These are phyloP conservation scores for Bellardia bayeri DNA, from an alignment of 2,888 invertebrate species.

Conservation along the genomic window DNA sequence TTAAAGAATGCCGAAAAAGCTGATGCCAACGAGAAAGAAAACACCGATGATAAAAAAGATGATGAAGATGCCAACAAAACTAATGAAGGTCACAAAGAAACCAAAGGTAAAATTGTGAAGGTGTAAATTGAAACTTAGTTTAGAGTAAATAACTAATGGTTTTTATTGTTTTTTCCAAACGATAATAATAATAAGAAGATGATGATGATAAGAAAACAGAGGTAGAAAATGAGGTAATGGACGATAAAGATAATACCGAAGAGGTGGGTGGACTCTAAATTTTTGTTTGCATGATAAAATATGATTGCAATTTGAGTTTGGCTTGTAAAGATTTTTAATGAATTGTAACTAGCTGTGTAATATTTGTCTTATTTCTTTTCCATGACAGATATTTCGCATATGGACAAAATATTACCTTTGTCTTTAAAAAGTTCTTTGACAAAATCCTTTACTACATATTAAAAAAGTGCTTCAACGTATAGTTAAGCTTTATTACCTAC, in stretches of 20 bases:
- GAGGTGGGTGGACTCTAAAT: conserved; percentile 43
- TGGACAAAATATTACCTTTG: no score
- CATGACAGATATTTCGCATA: no score
- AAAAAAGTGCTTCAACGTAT: no score
- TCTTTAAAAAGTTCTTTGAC: no score
- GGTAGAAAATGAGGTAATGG: conserved; percentile 28
- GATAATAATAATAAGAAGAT: conserved; percentile 12
- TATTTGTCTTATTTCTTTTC: not conserved
- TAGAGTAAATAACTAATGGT: not conserved
- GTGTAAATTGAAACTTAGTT: not conserved
- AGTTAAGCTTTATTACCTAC: no score
- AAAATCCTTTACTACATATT: no score
- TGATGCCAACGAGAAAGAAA: conserved; percentile 40
- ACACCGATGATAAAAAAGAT: conserved; percentile 58
- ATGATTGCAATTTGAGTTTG: conserved; percentile 3
- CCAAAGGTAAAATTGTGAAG: conserved; percentile 50
- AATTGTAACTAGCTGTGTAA: not conserved
- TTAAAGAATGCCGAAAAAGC: conserved; percentile 69
- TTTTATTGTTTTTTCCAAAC: conserved; percentile 20
- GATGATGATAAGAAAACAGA: conserved; percentile 19
- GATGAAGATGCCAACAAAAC: conserved; percentile 37
- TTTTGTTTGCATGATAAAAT: conserved; percentile 5
- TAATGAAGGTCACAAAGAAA: conserved; percentile 20
- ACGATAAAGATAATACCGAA: conserved; percentile 5
- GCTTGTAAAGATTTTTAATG: not conserved